Conservation (phyloP, 2,888 invertebrate genomes). For the Oscheius sp. region DNA sequence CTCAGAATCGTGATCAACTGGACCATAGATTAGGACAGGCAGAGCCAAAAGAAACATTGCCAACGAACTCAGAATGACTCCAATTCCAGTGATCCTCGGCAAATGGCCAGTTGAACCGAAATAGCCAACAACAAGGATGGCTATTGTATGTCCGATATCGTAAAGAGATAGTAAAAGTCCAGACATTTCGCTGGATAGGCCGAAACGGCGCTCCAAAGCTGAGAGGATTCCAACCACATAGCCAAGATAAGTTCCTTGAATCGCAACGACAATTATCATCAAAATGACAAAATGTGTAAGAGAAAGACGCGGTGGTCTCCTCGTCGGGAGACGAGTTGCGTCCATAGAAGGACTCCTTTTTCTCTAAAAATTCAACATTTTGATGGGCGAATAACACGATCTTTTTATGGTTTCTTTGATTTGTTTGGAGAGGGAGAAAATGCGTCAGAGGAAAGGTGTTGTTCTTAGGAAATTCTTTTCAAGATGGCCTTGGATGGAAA, state of each 20-base stretch:
- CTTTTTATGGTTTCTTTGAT: no score
- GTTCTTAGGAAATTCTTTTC: no score
- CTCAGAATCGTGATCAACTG: slow-evolving; percentile 44
- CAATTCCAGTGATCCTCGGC: slow-evolving; percentile 60
- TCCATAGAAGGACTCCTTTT: no score
- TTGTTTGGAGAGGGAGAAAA: no score
- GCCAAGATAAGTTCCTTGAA: slow-evolving; percentile 59
- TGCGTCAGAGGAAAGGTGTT: no score
- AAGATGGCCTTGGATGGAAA: no score
- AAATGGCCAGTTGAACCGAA: slow-evolving; percentile 57
- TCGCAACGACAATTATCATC: slow-evolving; percentile 52
- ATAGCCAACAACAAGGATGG: slow-evolving; percentile 60
- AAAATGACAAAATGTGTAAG: slow-evolving; percentile 51
- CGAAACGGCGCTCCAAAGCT: slow-evolving; percentile 53
- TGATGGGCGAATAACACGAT: no score
- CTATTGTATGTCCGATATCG: slow-evolving; percentile 60
- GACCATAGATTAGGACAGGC: slow-evolving; percentile 57
- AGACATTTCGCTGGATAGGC: slow-evolving; percentile 46
- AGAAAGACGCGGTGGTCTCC: slow-evolving; percentile 26
- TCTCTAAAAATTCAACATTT: no score
- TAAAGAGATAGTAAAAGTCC: slow-evolving; percentile 59
- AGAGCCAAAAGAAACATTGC: slow-evolving; percentile 59
- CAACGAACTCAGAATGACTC: slow-evolving; percentile 54
- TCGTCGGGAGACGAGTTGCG: slow-evolving; percentile 32
- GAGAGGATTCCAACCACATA: slow-evolving; percentile 58